Percentiles rank a stretch among this genome's conserved stretches.
Evolutionary conservation across 2,113 vertebrate species (phyloP).

Genomic region (Sylvietta virens): DNA sequence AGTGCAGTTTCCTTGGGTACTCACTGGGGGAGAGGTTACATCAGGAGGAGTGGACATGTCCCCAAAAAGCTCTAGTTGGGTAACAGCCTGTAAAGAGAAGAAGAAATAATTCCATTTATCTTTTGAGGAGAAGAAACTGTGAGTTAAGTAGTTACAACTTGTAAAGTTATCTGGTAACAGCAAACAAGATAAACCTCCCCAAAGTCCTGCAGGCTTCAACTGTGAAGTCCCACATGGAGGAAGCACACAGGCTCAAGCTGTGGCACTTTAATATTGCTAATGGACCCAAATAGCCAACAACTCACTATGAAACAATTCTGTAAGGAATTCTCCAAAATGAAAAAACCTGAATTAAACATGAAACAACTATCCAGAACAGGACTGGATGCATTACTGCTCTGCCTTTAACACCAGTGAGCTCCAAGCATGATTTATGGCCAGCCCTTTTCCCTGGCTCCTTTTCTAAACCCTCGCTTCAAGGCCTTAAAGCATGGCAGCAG

Average conservation of each 20-base stretch:
- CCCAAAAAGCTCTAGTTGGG: constrained; percentile 98
- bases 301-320: background rate
- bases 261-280: background rate
- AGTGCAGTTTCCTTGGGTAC: constrained; percentile 41
- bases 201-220: background rate
- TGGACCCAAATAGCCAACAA: background rate
- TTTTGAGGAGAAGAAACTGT: background rate
- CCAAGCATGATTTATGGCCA: background rate
- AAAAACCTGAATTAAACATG: background rate
- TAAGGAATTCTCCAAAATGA: background rate
- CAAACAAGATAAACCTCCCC: background rate
- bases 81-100: constrained; percentile 87
- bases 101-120: background rate
- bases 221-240: background rate
- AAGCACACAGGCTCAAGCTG: background rate
- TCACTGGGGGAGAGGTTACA: constrained; percentile 96
- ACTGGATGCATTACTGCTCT: background rate
- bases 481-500: background rate
- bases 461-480: background rate
- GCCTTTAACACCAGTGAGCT: background rate
- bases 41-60: constrained; percentile 99
- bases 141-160: background rate
- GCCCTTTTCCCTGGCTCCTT: background rate
- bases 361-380: background rate
- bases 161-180: background rate